Evolutionary conservation across 2,888 invertebrate species (phyloP), one percentile per base, ranked within the genome.

Genomic region (Caenorhabditis sp.): DNA sequence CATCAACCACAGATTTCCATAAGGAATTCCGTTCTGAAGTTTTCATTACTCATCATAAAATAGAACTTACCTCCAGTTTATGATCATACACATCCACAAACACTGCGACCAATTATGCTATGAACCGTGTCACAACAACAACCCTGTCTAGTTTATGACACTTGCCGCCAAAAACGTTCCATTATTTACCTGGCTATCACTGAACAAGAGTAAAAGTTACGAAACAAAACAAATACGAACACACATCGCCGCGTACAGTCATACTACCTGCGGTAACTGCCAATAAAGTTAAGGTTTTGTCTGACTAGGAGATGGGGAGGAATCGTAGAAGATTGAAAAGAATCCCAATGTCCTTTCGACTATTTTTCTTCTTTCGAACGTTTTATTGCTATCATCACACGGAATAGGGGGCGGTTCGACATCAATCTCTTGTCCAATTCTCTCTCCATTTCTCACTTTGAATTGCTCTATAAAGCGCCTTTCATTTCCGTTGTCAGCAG

Each of bases 301-400:
- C 31, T 47, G 64, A 28, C 19, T 64, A n/a, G n/a, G n/a, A n/a
- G n/a, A n/a, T 49, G 47, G 51, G 4, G 6, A 31, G 16, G 31
- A 51, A 51, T 63, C 44, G 64, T 49, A 19, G n/a, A 66, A 31
- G 68, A 54, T 54, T 54, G 24, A 24, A 68, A 66, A 44, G 26
- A 69, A 54, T 61, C 44, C 28, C 8, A 58, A 31, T 69, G 69
- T 69, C 69, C 77, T 69, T 59, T 68, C 66, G 31, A 54, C 63
- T 56, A 56, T 58, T 66, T 16, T 68, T 68, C 68, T 41, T 56
- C 56, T 59, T 68, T 61, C 49, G 69, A 77, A 69, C 77, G 69
- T 79, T 79, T 79, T 79, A 79, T 79, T 79, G 79, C 79, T 79
- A 79, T 79, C 79, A 79, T 79, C 79, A 72, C 70, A 64, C 69